Base-by-base conservation (phyloP, 92 coral and sea anemone species). In the Siderastrea siderea region DNA sequence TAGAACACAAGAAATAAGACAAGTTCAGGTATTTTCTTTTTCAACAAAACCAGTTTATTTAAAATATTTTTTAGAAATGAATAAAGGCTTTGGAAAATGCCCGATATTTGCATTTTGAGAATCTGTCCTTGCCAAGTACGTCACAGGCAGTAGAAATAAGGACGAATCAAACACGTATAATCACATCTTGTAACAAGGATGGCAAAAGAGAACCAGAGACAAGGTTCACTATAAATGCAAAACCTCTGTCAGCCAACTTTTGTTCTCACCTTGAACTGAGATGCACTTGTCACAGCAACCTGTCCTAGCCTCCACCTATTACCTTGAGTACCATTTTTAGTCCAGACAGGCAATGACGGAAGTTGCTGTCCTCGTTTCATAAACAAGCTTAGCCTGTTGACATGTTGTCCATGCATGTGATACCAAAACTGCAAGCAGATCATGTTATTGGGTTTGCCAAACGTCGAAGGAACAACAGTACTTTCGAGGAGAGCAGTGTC, bases 361-460 rank as follows among this genome's bases (percentile, higher is more conserved):
- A 95, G 83, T n/a, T 85, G 74, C 67, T 79, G 74, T 3, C 93
- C 94, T 47, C 82, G 90, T 73, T 93, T 82, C 85, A 94, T 77
- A 77, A 50, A 96, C 57, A 97, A 82, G 38, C 81, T 90, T 47
- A 97, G 90, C 7, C 86, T 94, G 86, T 94, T 89, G 48, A 97
- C 99, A 68, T 97, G 99, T n/a, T 93, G 93, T 6, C 99, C 99
- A 59, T 92, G 81, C 99, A 97, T 97, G 82, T 97, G 99, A 75
- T 94, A 97, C 98, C 98, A 97, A 90, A 97, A 97, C 74, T 92
- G 92, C 48, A 97, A 74, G 75, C 99, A 97, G 52, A 93, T 93
- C 83, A 88, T 91, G 57, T 82, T 79, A 45, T 72, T 45, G 44
- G 95, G 96, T 72, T 92, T 87, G 69, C 85, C 86, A 0, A 53